A percentile compares a stretch with the other conserved stretches of the same genome.
phyloP scores from a whole-genome alignment of 2,797 vertebrate genomes.

The Mormyrops attenuatus region DNA sequence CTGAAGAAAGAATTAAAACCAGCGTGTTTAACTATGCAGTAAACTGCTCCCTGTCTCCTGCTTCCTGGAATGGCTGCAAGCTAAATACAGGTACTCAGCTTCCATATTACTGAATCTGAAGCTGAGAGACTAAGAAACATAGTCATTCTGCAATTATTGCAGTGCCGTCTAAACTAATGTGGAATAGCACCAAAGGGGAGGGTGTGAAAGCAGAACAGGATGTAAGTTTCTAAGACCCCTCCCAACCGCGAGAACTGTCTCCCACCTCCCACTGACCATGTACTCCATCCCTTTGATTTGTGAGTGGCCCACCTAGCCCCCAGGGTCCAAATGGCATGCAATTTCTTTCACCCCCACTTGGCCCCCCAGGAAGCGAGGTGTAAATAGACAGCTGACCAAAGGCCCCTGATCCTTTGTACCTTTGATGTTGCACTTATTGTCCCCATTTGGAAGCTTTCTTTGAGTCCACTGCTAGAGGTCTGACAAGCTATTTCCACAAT shows the following conservation, averaged over 20 bases:
- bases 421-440: neutral
- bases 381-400: neutral
- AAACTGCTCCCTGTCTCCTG: neutral
- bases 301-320: neutral
- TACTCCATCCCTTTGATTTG: neutral
- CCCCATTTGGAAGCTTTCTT: neutral
- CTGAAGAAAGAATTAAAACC: neutral
- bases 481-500: neutral
- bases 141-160: neutral
- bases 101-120: neutral
- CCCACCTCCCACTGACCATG: neutral
- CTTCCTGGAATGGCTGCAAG: neutral
- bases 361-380: neutral
- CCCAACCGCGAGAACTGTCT: neutral
- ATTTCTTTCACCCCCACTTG: neutral
- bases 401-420: neutral
- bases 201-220: neutral
- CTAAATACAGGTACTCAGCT: neutral
- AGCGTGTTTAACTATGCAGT: neutral
- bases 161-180: neutral
- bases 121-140: neutral
- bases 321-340: neutral
- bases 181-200: neutral
- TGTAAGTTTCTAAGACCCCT: neutral
- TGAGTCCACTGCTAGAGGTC: neutral